These are phyloP conservation scores for Pteronura brasiliensis DNA, from an alignment of 2,113 vertebrate species.

Conservation along the genomic window DNA sequence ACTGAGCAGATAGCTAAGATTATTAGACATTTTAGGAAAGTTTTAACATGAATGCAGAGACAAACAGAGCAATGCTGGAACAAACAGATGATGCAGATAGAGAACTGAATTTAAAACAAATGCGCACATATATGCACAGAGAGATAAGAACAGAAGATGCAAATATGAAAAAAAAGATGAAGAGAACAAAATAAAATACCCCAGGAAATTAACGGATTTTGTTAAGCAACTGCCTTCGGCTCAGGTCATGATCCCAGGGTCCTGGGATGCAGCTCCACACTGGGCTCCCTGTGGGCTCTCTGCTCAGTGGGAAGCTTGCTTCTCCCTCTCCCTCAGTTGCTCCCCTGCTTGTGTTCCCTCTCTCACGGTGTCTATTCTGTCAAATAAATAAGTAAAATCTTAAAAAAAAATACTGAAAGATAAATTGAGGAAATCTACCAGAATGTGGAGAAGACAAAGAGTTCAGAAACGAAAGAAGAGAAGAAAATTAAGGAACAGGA, in stretches of 20 bases:
- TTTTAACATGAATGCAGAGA: neutral
- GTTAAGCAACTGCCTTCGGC: no score
- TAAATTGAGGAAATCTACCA: neutral
- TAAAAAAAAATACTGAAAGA: neutral
- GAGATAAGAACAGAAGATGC: neutral
- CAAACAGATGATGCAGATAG: neutral
- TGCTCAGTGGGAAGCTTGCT: no score
- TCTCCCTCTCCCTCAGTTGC: no score
- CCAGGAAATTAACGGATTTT: neutral
- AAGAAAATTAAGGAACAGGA: neutral
- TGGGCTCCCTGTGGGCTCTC: no score
- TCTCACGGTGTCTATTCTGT: no score
- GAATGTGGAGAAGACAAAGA: neutral
- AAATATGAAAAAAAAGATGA: neutral
- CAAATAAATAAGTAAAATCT: no score
- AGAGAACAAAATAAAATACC: neutral
- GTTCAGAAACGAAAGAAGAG: neutral
- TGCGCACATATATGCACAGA: neutral
- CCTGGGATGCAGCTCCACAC: no score
- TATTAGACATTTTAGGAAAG: neutral
- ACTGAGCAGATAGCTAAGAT: neutral
- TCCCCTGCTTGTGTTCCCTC: no score
- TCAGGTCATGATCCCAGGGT: no score
- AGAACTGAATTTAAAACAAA: constrained; percentile 8
- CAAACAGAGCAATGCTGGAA: neutral